phyloP scores from a whole-genome alignment of 2,113 vertebrate genomes.

The Chamaetylas fuelleborni region DNA sequence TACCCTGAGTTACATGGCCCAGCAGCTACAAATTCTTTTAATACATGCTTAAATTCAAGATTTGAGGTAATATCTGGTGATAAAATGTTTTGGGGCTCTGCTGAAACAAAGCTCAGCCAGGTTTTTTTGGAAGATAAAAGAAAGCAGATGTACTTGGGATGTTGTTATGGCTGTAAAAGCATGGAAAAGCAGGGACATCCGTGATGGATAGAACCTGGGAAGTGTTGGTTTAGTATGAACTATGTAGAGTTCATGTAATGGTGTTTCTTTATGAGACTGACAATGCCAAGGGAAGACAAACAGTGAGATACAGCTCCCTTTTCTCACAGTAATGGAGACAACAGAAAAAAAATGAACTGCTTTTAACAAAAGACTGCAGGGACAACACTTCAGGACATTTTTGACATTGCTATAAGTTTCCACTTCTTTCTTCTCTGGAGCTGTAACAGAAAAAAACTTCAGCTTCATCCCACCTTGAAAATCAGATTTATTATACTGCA shows the following conservation, averaged over 20 bases:
- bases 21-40: not conserved
- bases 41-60: not conserved
- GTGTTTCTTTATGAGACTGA: slow-evolving; percentile 66
- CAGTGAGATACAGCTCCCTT: slow-evolving; percentile 77
- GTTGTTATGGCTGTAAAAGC: slow-evolving; percentile 18
- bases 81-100: not conserved
- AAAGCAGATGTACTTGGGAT: not conserved
- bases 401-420: slow-evolving; percentile 76
- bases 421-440: slow-evolving; percentile 77
- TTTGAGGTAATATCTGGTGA: not conserved
- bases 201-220: slow-evolving; percentile 31
- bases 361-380: slow-evolving; percentile 81
- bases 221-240: slow-evolving; percentile 27
- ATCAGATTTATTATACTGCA: slow-evolving; percentile 58
- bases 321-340: slow-evolving; percentile 79
- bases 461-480: slow-evolving; percentile 66
- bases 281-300: slow-evolving; percentile 82
- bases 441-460: slow-evolving; percentile 76
- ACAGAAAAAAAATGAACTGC: slow-evolving; percentile 75
- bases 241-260: slow-evolving; percentile 51
- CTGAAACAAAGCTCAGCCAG: not conserved
- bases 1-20: not conserved
- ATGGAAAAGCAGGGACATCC: slow-evolving; percentile 56
- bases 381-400: slow-evolving; percentile 75
- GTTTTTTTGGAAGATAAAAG: not conserved